Evolutionary conservation across 2,113 vertebrate species (phyloP).

Genomic region (human (Homo sapiens)): GRCh38 chr12:72114501-72115000

Average conservation of each 20-base stretch:
- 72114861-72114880: not conserved
- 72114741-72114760: not conserved
- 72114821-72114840: not conserved
- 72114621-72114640: not conserved
- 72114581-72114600: not conserved
- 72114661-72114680: not conserved
- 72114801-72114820: not conserved
- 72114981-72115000: no score
- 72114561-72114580: not conserved
- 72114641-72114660: not conserved
- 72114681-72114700: not conserved
- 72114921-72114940: no score
- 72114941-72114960: no score
- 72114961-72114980: no score
- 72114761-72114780: not conserved
- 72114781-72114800: not conserved
- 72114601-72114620: not conserved
- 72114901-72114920: not conserved
- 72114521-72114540: not conserved
- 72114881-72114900: not conserved
- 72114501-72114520: not conserved
- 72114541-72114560: not conserved
- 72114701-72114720: not conserved
- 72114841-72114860: not conserved
- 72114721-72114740: not conserved